Conservation (phyloP, 2,888 invertebrate species). For the Machimus atricapillus region DNA sequence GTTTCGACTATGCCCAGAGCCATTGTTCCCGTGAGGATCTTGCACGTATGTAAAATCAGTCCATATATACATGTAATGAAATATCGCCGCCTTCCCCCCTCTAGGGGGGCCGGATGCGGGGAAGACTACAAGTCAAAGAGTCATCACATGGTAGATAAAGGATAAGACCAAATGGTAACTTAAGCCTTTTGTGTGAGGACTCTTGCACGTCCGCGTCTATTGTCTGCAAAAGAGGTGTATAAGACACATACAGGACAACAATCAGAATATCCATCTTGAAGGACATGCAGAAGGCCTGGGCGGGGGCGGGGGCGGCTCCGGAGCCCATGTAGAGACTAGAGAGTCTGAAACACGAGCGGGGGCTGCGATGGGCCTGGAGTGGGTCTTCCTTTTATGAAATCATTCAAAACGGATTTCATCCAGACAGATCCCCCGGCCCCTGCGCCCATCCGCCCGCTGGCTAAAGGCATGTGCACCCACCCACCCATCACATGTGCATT, state of each 20-base stretch:
- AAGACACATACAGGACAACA: constrained; percentile 45
- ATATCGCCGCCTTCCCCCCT: not conserved
- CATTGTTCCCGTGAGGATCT: not conserved
- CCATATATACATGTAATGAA: constrained; percentile 15
- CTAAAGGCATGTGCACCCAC: not conserved
- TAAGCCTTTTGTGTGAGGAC: constrained; percentile 41
- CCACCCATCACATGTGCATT: not conserved
- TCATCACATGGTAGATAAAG: constrained; percentile 39
- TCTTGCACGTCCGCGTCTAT: constrained; percentile 40
- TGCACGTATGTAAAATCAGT: not conserved
- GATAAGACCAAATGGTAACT: constrained; percentile 42
- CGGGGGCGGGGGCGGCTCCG: not conserved
- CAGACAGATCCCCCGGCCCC: constrained; percentile 34
- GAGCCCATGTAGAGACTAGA: not conserved
- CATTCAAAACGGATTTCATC: constrained; percentile 46
- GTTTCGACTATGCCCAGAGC: constrained; percentile 23
- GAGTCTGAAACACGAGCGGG: constrained; percentile 13
- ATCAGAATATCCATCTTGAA: constrained; percentile 47
- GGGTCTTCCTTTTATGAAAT: constrained; percentile 45
- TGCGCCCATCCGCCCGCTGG: not conserved
- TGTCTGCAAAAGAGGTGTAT: constrained; percentile 41
- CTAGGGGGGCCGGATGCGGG: not conserved
- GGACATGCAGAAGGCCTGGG: constrained; percentile 32
- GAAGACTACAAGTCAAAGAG: constrained; percentile 39
- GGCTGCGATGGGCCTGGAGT: constrained; percentile 9